A percentile compares a stretch with the other conserved stretches of the same genome.
Evolutionary conservation across 2,888 invertebrate genomes (phyloP).

Genomic region (Dryocosmus kuriphilus): DNA sequence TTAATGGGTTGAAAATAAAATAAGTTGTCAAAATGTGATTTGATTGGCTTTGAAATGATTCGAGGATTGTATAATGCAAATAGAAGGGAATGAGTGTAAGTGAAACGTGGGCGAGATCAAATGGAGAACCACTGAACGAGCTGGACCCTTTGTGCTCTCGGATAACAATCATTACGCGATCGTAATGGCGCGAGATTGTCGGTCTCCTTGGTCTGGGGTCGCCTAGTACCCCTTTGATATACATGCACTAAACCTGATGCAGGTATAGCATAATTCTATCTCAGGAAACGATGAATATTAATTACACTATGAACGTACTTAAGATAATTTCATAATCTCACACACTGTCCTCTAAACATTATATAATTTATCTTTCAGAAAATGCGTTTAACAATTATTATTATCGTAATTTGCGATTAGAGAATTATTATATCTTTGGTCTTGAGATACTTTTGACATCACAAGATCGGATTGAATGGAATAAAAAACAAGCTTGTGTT

Average conservation of each 20-base stretch:
- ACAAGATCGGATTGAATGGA: background rate
- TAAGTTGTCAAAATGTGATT: background rate
- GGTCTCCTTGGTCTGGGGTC: constrained; percentile 61
- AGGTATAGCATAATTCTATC: constrained; percentile 35
- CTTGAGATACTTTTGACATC: too few relatives aligned
- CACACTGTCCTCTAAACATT: background rate
- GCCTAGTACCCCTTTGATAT: constrained; percentile 45
- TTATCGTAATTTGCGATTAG: too few relatives aligned
- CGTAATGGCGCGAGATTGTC: constrained; percentile 72
- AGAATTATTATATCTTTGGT: too few relatives aligned
- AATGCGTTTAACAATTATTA: background rate
- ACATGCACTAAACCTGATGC: constrained; percentile 38
- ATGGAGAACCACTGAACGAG: constrained; percentile 64
- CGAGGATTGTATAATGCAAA: background rate
- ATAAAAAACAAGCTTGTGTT: background rate
- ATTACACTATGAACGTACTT: constrained; percentile 21
- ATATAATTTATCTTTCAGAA: too few relatives aligned
- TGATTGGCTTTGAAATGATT: background rate
- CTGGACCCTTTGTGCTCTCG: constrained; percentile 65
- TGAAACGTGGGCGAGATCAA: constrained; percentile 39
- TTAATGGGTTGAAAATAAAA: too few relatives aligned
- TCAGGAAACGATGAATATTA: constrained; percentile 39
- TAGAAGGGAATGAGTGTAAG: background rate
- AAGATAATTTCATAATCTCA: constrained; percentile 30
- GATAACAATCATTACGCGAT: constrained; percentile 72